Evolutionary conservation across 1,140 invertebrate genomes (phyloP).

Genomic region (Ridgeia piscesae): DNA sequence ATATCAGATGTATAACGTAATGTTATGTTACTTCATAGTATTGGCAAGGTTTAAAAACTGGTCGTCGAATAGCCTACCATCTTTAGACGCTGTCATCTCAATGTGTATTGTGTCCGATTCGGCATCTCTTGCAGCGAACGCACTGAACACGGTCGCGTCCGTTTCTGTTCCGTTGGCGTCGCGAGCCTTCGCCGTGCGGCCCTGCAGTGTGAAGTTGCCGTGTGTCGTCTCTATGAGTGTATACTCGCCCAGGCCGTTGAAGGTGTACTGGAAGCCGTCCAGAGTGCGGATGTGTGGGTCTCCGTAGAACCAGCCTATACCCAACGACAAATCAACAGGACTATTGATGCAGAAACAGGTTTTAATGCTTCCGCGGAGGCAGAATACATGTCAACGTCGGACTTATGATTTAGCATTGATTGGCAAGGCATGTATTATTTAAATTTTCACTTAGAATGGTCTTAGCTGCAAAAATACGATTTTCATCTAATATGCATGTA

Average conservation of each 20-base stretch:
- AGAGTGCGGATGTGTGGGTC: constrained; percentile 29
- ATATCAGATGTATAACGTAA: too few species aligned
- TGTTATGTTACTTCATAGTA: neutral
- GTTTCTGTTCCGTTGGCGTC: neutral
- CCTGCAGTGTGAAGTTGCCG: constrained; percentile 9
- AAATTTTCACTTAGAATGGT: too few species aligned
- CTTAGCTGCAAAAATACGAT: too few species aligned
- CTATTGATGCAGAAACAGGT: neutral
- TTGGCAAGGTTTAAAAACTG: neutral
- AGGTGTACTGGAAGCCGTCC: constrained; percentile 27
- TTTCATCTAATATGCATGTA: too few species aligned
- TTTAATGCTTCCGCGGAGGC: neutral
- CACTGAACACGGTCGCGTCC: constrained; percentile 9
- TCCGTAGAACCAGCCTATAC: constrained; percentile 22
- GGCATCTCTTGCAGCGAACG: constrained; percentile 3
- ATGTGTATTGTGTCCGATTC: neutral
- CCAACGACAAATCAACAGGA: neutral
- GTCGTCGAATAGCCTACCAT: neutral
- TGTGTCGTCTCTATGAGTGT: constrained; percentile 16
- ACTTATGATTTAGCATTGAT: too few species aligned
- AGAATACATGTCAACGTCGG: neutral
- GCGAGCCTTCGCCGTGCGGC: neutral
- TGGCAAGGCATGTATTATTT: too few species aligned
- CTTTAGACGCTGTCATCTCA: neutral
- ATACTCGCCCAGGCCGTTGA: constrained; percentile 30